Conservation (phyloP, 2,113 vertebrate species). For the Pandion haliaetus region DNA sequence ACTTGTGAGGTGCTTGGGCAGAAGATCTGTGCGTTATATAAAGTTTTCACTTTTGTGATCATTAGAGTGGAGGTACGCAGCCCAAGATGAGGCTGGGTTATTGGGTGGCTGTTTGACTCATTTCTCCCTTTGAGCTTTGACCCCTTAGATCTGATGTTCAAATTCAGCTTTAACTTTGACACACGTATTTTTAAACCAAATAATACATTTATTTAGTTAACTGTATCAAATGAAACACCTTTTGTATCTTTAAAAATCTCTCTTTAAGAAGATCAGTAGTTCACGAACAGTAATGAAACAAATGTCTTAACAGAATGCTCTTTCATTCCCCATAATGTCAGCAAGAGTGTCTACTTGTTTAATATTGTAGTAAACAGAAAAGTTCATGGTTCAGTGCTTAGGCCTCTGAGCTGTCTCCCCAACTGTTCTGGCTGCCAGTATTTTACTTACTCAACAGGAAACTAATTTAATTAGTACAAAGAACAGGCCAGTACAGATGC, state of each 20-base stretch:
- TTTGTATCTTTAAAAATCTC: background rate
- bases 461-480: slow-evolving; percentile 63
- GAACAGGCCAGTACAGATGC: slow-evolving; percentile 26
- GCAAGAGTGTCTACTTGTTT: slow-evolving; percentile 52
- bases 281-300: background rate
- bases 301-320: slow-evolving; percentile 29
- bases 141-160: background rate
- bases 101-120: background rate
- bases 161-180: background rate
- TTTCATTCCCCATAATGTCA: slow-evolving; percentile 48
- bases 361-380: slow-evolving; percentile 55
- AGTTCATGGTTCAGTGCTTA: slow-evolving; percentile 58
- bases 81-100: background rate
- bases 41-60: background rate
- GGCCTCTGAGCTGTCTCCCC: slow-evolving; percentile 40
- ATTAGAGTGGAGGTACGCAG: background rate
- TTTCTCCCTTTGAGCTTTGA: slow-evolving; percentile 8
- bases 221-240: slow-evolving; percentile 15
- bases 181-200: background rate
- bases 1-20: background rate
- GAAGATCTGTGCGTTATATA: background rate
- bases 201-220: slow-evolving; percentile 12
- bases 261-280: slow-evolving; percentile 4
- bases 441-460: slow-evolving; percentile 62
- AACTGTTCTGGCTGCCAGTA: slow-evolving; percentile 39